Percentiles rank a stretch among this genome's conserved stretches.
Evolutionary conservation across 2,113 vertebrate species (phyloP).

Genomic region (Paraplagusia blochii): DNA sequence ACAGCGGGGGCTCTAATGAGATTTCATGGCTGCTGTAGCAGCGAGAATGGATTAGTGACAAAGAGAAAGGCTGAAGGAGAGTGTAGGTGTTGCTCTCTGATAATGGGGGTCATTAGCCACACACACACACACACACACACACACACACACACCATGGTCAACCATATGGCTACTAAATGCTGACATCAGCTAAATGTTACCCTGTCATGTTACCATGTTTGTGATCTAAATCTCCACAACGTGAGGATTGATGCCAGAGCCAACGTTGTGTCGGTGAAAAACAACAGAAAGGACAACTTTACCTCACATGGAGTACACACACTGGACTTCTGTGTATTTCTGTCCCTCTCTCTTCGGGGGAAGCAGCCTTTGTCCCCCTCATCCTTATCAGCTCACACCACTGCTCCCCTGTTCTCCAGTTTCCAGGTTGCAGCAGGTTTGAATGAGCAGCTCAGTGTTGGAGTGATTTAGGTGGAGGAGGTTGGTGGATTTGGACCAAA

Average conservation of each 20-base stretch:
- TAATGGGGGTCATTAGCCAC: conserved; percentile 33
- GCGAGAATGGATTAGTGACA: conserved; percentile 52
- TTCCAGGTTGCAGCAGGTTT: conserved; percentile 43
- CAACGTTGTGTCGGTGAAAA: too few species aligned
- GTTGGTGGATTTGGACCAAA: conserved; percentile 36
- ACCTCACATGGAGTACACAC: too few species aligned
- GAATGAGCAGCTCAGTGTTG: conserved; percentile 15
- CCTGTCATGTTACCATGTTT: background rate
- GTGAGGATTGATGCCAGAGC: too few species aligned
- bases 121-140: conserved; percentile 1
- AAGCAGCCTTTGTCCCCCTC: conserved; percentile 17
- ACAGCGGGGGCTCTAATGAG: conserved; percentile 41
- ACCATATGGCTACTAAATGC: conserved; percentile 24
- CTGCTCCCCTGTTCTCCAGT: conserved; percentile 34
- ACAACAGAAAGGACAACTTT: too few species aligned
- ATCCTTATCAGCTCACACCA: conserved; percentile 31
- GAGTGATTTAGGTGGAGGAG: conserved; percentile 33
- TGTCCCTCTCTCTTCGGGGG: background rate
- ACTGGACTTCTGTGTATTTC: background rate
- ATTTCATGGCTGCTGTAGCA: conserved; percentile 20
- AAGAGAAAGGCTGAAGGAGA: conserved; percentile 29
- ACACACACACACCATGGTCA: background rate
- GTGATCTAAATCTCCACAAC: too few species aligned
- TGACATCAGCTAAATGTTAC: conserved; percentile 30
- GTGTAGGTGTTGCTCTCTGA: conserved; percentile 34